Percentiles rank a stretch among this genome's conserved stretches.
phyloP scores from a whole-genome alignment of 1,140 invertebrate genomes.

The Nomia melanderi region DNA sequence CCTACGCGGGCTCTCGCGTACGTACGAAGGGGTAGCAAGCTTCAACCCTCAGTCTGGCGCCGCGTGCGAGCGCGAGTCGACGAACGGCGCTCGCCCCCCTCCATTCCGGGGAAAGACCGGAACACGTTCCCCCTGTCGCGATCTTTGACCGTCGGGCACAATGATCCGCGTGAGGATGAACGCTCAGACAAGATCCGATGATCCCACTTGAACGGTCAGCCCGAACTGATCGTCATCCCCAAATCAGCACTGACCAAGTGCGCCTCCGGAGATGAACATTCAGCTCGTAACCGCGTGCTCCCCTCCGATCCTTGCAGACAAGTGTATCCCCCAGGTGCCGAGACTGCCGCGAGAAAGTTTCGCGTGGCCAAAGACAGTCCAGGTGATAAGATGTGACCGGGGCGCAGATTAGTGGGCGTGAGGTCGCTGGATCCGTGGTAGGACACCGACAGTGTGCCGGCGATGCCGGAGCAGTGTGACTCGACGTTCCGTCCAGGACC shows the following conservation, averaged over 20 bases:
- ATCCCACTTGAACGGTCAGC: conserved; percentile 14
- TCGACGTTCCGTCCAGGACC: not conserved
- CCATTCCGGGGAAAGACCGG: conserved; percentile 7
- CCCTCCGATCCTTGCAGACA: too few relatives aligned
- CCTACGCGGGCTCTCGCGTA: conserved; percentile 5
- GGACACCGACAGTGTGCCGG: too few relatives aligned
- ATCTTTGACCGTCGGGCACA: conserved; percentile 28
- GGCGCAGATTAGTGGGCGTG: too few relatives aligned
- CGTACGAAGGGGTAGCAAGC: conserved; percentile 39
- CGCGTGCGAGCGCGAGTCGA: conserved; percentile 75
- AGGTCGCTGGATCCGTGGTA: too few relatives aligned
- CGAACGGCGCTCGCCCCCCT: conserved; percentile 47
- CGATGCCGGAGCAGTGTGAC: not conserved
- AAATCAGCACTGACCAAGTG: too few relatives aligned
- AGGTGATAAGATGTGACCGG: conserved; percentile 3
- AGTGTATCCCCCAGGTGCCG: too few relatives aligned
- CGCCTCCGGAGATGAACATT: not conserved
- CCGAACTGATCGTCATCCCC: too few relatives aligned
- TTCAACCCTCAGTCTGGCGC: conserved; percentile 75
- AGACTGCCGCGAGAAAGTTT: too few relatives aligned
- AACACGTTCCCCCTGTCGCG: conserved; percentile 22
- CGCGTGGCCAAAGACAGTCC: too few relatives aligned
- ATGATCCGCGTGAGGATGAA: conserved; percentile 51
- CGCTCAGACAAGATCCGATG: conserved; percentile 38
- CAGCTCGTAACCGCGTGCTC: not conserved